A percentile compares a stretch with the other conserved stretches of the same genome.
These are phyloP conservation scores for Varanus salvator DNA, from an alignment of 2,113 vertebrate genomes.

Conservation along the genomic window DNA sequence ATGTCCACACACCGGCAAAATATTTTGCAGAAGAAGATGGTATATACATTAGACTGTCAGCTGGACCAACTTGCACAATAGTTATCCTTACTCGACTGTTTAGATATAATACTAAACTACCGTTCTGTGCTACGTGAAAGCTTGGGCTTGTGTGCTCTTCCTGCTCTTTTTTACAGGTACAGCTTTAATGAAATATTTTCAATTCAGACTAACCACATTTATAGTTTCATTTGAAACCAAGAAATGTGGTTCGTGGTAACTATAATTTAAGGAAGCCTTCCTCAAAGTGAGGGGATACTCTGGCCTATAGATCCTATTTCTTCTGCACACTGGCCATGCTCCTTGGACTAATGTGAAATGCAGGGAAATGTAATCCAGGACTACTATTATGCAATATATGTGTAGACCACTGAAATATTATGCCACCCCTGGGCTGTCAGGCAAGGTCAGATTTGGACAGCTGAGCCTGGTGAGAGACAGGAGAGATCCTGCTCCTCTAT, in stretches of 20 bases:
- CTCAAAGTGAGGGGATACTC: too few relatives aligned
- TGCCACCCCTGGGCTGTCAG: not conserved
- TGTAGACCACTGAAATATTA: not conserved
- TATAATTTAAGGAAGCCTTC: too few relatives aligned
- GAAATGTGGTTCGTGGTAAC: too few relatives aligned
- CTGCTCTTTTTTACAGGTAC: not conserved
- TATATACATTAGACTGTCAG: not conserved
- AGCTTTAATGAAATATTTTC: not conserved
- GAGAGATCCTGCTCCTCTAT: not conserved
- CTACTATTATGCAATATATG: not conserved
- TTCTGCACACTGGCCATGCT: not conserved
- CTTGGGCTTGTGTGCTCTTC: not conserved
- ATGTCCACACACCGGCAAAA: not conserved
- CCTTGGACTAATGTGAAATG: not conserved
- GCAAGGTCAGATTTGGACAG: not conserved
- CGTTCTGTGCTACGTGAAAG: not conserved
- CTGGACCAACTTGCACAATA: not conserved
- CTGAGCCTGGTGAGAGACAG: not conserved
- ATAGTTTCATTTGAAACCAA: too few relatives aligned
- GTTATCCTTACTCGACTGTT: not conserved
- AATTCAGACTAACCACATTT: not conserved
- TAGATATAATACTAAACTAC: not conserved
- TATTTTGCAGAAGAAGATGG: not conserved
- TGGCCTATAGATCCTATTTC: not conserved
- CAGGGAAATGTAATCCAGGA: too few relatives aligned